phyloP scores from a whole-genome alignment of 2,113 vertebrate genomes.

The Pituophis catenifer region DNA sequence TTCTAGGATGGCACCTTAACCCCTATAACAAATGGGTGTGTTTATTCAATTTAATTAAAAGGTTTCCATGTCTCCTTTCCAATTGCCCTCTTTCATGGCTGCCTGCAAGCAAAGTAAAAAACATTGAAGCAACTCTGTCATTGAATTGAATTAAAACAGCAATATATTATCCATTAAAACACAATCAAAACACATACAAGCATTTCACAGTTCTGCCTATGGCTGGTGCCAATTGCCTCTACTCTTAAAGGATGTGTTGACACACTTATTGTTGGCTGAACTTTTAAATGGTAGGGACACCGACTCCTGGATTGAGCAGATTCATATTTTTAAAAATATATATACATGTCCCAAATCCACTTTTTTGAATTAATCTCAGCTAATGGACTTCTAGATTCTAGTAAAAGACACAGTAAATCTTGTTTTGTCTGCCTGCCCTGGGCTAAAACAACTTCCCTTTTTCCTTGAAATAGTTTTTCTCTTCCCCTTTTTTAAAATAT shows the following conservation, averaged over 20 bases:
- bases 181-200: background rate
- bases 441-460: background rate
- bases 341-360: background rate
- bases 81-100: background rate
- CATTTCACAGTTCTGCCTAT: background rate
- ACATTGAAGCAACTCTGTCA: background rate
- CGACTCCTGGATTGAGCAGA: background rate
- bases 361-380: background rate
- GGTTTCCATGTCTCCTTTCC: background rate
- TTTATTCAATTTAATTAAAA: background rate
- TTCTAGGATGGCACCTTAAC: background rate
- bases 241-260: background rate
- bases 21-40: background rate
- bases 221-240: background rate
- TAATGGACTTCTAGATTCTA: background rate
- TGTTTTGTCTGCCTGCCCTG: background rate
- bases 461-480: background rate
- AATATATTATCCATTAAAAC: background rate
- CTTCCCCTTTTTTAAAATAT: background rate
- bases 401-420: background rate
- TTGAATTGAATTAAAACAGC: background rate
- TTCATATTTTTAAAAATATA: background rate
- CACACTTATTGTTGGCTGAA: background rate
- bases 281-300: background rate
- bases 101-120: background rate